Conservation (phyloP, 2,113 vertebrate species). For the Eudyptes chrysolophus region DNA sequence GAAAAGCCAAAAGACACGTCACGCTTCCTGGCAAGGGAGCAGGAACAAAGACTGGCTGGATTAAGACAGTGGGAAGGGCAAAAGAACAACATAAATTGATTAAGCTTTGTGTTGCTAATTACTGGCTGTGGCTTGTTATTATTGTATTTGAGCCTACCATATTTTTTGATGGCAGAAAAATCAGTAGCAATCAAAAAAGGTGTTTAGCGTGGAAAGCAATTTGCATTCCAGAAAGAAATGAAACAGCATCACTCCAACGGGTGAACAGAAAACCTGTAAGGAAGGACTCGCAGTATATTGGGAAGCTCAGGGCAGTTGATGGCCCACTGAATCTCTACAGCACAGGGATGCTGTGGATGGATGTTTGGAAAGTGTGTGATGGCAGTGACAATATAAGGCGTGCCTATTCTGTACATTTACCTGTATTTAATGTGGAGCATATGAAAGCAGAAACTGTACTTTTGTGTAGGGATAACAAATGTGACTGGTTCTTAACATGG, state of each 20-base stretch:
- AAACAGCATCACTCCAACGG: background rate
- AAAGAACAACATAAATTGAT: constrained; percentile 13
- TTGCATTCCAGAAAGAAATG: background rate
- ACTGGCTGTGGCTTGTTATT: background rate
- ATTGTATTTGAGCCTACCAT: background rate
- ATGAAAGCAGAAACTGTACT: background rate
- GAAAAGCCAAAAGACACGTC: constrained; percentile 18
- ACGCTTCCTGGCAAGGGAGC: background rate
- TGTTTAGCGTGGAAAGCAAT: background rate
- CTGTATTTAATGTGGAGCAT: background rate
- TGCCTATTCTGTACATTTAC: background rate
- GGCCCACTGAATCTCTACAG: background rate
- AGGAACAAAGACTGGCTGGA: background rate
- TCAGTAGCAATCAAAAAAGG: background rate
- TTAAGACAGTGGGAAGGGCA: constrained; percentile 11
- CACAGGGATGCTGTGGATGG: background rate
- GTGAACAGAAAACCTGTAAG: background rate
- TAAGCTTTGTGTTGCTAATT: background rate
- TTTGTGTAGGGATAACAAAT: background rate
- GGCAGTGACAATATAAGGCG: rapidly evolving
- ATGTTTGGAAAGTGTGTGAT: background rate
- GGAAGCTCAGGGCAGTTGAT: background rate
- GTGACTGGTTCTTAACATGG: background rate
- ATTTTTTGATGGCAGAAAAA: background rate
- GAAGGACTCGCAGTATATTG: background rate